A percentile compares a stretch with the other conserved stretches of the same genome.
Conservation (phyloP, 2,113 vertebrate genomes). For the Oryzias curvinotus region DNA sequence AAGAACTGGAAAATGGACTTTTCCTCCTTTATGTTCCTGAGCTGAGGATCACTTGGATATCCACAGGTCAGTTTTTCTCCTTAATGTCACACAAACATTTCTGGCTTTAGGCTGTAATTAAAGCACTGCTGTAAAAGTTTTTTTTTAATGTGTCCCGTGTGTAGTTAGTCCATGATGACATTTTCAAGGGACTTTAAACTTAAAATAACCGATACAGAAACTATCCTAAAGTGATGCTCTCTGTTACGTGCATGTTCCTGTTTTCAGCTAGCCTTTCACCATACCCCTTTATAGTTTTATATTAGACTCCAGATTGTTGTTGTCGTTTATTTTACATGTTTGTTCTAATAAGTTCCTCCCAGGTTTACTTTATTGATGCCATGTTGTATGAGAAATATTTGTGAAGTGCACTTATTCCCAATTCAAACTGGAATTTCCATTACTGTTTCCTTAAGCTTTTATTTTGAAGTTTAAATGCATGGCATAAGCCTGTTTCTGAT, state of each 20-base stretch:
- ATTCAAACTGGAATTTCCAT: conserved; percentile 36
- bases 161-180: background rate
- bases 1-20: background rate
- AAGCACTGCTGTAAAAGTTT: background rate
- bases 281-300: background rate
- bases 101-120: conserved; percentile 2
- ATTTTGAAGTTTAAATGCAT: conserved; percentile 2
- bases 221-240: background rate
- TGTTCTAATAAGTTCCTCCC: background rate
- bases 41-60: background rate
- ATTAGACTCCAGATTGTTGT: background rate
- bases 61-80: conserved; percentile 1
- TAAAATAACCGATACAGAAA: background rate
- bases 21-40: background rate
- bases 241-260: background rate
- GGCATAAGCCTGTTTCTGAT: conserved; percentile 3
- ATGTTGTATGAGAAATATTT: conserved; percentile 43
- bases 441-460: conserved; percentile 15
- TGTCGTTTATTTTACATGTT: background rate
- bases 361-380: conserved; percentile 1
- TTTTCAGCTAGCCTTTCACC: background rate
- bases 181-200: conserved; percentile 12
- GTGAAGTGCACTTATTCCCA: conserved; percentile 65
- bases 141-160: background rate
- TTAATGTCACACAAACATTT: background rate